phyloP scores from a whole-genome alignment of 1,140 invertebrate species.

The Aphaenogaster floridana region DNA sequence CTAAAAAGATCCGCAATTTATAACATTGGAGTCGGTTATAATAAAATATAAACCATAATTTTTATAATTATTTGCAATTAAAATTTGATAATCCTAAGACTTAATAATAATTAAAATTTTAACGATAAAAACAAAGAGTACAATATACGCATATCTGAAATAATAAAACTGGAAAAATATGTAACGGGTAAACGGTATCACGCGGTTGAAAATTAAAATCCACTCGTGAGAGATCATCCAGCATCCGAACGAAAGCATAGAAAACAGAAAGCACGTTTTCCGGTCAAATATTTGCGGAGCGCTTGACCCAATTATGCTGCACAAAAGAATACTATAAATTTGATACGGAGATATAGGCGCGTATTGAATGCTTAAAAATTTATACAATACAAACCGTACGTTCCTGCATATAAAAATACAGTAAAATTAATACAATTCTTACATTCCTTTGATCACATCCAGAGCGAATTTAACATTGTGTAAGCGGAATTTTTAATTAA shows the following conservation, averaged over 20 bases:
- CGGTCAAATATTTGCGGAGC: conserved; percentile 77
- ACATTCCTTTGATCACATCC: neutral
- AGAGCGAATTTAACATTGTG: neutral
- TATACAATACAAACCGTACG: neutral
- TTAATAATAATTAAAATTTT: conserved; percentile 3
- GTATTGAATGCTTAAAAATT: conserved; percentile 75
- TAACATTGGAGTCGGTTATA: neutral
- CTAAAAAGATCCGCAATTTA: neutral
- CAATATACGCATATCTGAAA: neutral
- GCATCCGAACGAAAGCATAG: neutral
- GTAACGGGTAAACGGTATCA: conserved; percentile 6
- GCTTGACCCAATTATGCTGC: conserved; percentile 74
- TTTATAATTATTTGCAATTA: neutral
- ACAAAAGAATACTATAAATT: conserved; percentile 77
- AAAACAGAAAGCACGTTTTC: conserved; percentile 21
- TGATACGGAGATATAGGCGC: conserved; percentile 47
- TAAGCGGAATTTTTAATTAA: neutral
- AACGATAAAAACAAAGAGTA: neutral
- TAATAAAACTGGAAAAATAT: conserved; percentile 26
- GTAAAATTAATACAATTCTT: conserved; percentile 16
- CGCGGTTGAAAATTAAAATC: conserved; percentile 18
- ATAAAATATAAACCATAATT: neutral
- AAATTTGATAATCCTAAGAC: neutral
- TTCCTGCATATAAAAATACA: neutral
- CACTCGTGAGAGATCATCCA: neutral